Base-by-base conservation (phyloP, 92 coral and sea anemone genomes). In the Heteractis magnifica region DNA sequence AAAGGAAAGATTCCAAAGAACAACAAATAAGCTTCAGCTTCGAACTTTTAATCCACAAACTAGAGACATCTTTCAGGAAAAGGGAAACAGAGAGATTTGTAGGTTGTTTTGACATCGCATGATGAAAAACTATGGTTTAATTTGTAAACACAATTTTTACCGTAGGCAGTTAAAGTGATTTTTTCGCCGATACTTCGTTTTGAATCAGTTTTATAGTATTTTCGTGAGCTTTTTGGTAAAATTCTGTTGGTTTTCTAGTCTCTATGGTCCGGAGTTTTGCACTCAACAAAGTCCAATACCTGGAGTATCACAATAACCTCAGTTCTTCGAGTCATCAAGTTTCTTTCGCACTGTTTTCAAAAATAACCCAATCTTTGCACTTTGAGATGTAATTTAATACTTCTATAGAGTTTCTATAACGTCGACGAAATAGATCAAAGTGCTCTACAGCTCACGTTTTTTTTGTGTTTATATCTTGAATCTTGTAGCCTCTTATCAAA, bases 1-100 rank as follows among this genome's bases (percentile, higher is more conserved):
- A 65, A 65, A 65, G 12, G 41, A 65, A 65, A 65, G 72, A 34
- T 65, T 53, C 72, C 12, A n/a, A 65, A 65, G 72, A 65, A 65
- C 19, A 65, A 20, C 10, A 68, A 68, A 23, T 2, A 23, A 21
- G 73, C 49, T 14, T 68, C 73, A 16, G 49, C 19, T 8, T 48
- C 23, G 1, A 68, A 68, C 73, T 20, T 12, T 68, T 68, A 68
- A 68, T 68, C 73, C 50, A 20, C 49, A 20, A 21, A 68, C 73
- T 20, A 23, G 23, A 68, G 73, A 68, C 49, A 68, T 68, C 49
- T 68, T 68, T 10, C 50, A 26, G 23, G 73, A 68, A 68, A 19
- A n/a, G 20, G 11, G 9, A 68, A 5, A 68, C 10, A 2, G 10
- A n/a, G 8, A 16, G 3, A 62, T 62, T 62, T 16, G 70, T 62